Evolutionary conservation across 2,888 invertebrate genomes (phyloP).

Genomic region (Crioceris asparagi): DNA sequence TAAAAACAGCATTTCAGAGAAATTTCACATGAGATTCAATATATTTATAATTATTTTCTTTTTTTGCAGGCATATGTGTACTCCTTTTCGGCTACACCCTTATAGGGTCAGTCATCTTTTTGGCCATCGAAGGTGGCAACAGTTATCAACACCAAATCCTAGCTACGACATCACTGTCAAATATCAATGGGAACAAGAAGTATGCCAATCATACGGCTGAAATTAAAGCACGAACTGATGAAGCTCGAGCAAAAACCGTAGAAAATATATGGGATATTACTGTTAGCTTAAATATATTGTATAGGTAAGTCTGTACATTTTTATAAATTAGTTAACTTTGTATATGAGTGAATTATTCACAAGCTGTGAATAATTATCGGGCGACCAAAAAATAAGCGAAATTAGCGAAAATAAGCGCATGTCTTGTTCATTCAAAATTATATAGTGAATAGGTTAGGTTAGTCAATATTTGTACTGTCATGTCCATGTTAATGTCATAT

Average conservation of each 20-base stretch:
- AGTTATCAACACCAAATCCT: conserved; percentile 48
- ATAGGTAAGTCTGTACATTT: conserved; percentile 39
- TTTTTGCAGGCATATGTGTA: conserved; percentile 53
- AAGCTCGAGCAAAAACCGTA: conserved; percentile 58
- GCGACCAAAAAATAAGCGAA: too few relatives aligned
- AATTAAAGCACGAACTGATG: conserved; percentile 40
- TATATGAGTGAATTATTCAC: too few relatives aligned
- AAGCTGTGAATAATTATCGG: too few relatives aligned
- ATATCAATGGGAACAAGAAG: conserved; percentile 25
- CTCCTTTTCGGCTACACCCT: conserved; percentile 71
- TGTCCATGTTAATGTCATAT: too few relatives aligned
- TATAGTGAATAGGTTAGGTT: too few relatives aligned
- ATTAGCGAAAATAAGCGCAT: too few relatives aligned
- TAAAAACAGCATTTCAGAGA: too few relatives aligned
- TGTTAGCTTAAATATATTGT: conserved; percentile 75
- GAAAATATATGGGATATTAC: conserved; percentile 90
- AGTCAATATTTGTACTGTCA: too few relatives aligned
- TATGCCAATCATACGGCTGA: conserved; percentile 35
- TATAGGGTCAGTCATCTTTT: conserved; percentile 66
- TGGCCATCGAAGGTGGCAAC: conserved; percentile 68
- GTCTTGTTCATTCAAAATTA: too few relatives aligned
- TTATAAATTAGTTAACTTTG: too few relatives aligned
- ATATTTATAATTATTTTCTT: conserved; percentile 24
- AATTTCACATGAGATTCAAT: background rate
- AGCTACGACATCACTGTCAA: conserved; percentile 41